These are phyloP conservation scores for Phalacrocorax pelagicus DNA, from an alignment of 2,113 vertebrate genomes.

Conservation along the genomic window DNA sequence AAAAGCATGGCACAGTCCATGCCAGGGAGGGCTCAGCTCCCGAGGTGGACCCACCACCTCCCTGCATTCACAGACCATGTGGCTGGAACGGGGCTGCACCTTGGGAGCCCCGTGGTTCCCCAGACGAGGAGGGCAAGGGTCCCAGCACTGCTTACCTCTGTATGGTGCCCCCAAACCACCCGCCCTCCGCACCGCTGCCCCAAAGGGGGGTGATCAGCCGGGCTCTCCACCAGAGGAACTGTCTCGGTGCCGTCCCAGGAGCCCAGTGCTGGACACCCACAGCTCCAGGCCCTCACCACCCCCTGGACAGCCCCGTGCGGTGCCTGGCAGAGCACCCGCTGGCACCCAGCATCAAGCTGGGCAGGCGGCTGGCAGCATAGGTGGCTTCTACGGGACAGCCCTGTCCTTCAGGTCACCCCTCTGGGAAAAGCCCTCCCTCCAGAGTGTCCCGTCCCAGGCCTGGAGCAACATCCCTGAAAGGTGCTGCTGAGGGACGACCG, in stretches of 20 bases:
- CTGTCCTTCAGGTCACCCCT: not conserved
- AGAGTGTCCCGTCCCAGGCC: not conserved
- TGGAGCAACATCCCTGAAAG: not conserved
- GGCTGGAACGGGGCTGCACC: accelerated
- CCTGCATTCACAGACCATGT: accelerated
- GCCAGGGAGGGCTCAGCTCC: not conserved
- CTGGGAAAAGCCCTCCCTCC: not conserved
- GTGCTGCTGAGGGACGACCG: not conserved
- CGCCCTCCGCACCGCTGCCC: not conserved
- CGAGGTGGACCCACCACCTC: not conserved
- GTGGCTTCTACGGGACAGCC: not conserved
- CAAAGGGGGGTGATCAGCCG: not conserved
- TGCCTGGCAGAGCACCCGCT: accelerated
- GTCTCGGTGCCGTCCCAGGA: not conserved
- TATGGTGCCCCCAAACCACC: not conserved
- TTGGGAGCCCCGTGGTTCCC: accelerated
- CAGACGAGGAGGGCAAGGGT: not conserved
- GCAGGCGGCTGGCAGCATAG: accelerated
- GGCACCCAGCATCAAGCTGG: not conserved
- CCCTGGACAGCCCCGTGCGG: not conserved
- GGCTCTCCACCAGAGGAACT: not conserved
- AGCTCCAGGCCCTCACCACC: not conserved
- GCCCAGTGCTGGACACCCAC: not conserved
- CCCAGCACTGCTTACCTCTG: not conserved
- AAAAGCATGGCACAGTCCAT: not conserved